Conservation (phyloP, 2,888 invertebrate genomes). For the Drosophila aldrichi region DNA sequence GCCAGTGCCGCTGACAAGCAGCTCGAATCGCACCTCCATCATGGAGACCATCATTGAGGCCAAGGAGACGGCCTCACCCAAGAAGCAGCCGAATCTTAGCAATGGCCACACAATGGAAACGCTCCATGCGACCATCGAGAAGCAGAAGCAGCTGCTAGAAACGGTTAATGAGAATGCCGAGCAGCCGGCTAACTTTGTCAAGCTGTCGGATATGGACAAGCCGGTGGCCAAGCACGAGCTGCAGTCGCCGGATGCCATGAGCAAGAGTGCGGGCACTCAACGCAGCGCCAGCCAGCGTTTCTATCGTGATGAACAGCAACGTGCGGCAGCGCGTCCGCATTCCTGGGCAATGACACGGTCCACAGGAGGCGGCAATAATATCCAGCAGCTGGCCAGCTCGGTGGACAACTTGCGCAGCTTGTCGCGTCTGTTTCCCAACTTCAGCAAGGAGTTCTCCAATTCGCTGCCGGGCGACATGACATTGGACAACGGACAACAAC, state of each 20-base stretch:
- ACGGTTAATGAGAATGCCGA: constrained; percentile 84
- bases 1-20: constrained; percentile 67
- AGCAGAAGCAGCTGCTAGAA: constrained; percentile 84
- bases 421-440: constrained; percentile 88
- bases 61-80: constrained; percentile 85
- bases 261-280: constrained; percentile 84
- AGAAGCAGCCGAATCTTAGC: constrained; percentile 69
- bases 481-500: constrained; percentile 64
- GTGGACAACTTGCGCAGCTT: constrained; percentile 87
- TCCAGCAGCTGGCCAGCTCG: constrained; percentile 86
- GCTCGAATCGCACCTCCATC: constrained; percentile 81
- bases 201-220: constrained; percentile 92
- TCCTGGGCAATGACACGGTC: constrained; percentile 87
- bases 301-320: constrained; percentile 81
- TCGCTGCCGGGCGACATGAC: constrained; percentile 84
- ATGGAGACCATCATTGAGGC: constrained; percentile 86
- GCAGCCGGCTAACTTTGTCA: constrained; percentile 87
- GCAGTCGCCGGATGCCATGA: constrained; percentile 83
- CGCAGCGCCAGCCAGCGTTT: constrained; percentile 79
- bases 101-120: constrained; percentile 83
- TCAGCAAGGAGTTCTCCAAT: constrained; percentile 85
- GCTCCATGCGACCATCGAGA: constrained; percentile 83
- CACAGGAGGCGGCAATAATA: constrained; percentile 85
- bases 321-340: constrained; percentile 86
- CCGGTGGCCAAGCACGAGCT: constrained; percentile 86